These are phyloP conservation scores for Mamestra configurata DNA, from an alignment of 1,140 invertebrate genomes.

Conservation along the genomic window DNA sequence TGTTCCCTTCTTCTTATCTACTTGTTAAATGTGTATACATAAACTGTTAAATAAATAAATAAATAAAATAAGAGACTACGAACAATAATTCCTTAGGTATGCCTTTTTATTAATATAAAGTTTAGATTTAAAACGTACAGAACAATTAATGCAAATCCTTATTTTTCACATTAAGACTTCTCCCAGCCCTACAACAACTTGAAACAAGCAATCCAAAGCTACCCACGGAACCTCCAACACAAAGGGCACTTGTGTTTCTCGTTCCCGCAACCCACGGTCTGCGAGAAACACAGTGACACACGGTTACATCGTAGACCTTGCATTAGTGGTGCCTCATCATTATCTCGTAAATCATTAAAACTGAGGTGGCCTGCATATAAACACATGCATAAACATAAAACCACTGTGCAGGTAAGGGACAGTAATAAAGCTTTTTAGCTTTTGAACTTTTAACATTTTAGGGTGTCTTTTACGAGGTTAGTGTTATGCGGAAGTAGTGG, in stretches of 20 bases:
- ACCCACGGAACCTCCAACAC: neutral
- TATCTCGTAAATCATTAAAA: slow-evolving; percentile 43
- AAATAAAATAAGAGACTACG: too few relatives aligned
- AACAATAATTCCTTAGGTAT: too few relatives aligned
- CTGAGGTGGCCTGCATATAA: neutral
- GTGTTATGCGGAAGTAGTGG: too few relatives aligned
- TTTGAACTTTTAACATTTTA: neutral
- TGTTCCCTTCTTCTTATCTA: too few relatives aligned
- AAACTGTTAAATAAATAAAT: too few relatives aligned
- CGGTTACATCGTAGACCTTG: neutral
- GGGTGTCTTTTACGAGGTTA: neutral
- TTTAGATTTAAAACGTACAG: too few relatives aligned
- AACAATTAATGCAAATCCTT: too few relatives aligned
- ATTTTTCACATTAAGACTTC: too few relatives aligned
- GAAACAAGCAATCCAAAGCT: neutral
- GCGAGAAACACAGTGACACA: neutral
- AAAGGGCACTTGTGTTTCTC: neutral
- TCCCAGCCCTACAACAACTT: neutral
- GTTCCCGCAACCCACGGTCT: neutral
- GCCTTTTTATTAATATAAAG: too few relatives aligned
- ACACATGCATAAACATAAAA: slow-evolving; percentile 8
- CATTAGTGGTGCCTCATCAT: slow-evolving; percentile 27
- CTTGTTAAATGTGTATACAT: too few relatives aligned
- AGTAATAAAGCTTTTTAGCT: neutral
- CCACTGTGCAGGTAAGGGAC: neutral